A percentile compares a stretch with the other conserved stretches of the same genome.
These are phyloP conservation scores for Chanos chanos DNA, from an alignment of 2,797 vertebrate species.

Conservation along the genomic window DNA sequence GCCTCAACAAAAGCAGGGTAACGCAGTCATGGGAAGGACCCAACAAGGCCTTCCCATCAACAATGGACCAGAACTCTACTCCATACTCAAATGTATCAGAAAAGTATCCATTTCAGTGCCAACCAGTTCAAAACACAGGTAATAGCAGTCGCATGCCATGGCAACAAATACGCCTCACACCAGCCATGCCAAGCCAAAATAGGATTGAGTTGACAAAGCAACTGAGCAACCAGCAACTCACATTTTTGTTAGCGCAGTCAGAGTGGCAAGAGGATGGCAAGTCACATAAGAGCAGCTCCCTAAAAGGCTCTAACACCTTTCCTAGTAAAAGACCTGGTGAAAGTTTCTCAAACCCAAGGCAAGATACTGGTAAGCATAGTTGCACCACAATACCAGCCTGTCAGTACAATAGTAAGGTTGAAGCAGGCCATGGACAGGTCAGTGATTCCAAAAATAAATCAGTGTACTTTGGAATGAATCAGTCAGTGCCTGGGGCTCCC, in stretches of 20 bases:
- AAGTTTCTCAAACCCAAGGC: constrained; percentile 68
- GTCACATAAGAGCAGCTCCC: constrained; percentile 64
- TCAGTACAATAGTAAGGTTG: constrained; percentile 66
- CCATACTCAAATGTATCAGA: constrained; percentile 73
- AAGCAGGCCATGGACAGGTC: constrained; percentile 69
- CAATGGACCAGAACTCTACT: constrained; percentile 73
- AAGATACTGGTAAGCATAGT: constrained; percentile 68
- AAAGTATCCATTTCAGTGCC: constrained; percentile 80
- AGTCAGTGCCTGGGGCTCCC: constrained; percentile 65
- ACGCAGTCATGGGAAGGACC: constrained; percentile 82
- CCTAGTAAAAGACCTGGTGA: constrained; percentile 70
- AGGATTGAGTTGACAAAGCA: constrained; percentile 78
- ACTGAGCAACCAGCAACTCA: constrained; percentile 77
- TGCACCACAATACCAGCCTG: constrained; percentile 63
- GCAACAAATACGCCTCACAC: constrained; percentile 77
- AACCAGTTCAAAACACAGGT: constrained; percentile 71
- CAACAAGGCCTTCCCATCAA: constrained; percentile 73
- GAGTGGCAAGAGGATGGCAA: constrained; percentile 84
- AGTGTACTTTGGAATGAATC: constrained; percentile 79
- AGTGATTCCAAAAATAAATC: constrained; percentile 79
- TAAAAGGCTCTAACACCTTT: constrained; percentile 65
- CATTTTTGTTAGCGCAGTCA: constrained; percentile 71
- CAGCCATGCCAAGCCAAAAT: constrained; percentile 71
- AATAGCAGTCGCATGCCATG: constrained; percentile 80
- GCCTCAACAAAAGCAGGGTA: constrained; percentile 67